These are phyloP conservation scores for Papilio demoleus DNA, from an alignment of 2,888 invertebrate species.

Conservation along the genomic window DNA sequence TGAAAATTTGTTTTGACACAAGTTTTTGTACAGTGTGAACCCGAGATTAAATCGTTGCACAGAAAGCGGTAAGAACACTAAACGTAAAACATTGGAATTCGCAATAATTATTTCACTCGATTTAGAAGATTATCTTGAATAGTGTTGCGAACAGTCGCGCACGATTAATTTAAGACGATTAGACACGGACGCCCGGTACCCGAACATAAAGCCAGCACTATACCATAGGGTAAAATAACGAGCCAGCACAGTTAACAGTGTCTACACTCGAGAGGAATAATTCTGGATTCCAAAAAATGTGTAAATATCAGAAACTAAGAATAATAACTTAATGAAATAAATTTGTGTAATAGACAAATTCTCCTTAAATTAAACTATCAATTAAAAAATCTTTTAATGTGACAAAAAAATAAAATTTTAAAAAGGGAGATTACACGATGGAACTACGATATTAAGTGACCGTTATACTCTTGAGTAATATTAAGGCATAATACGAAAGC, in stretches of 20 bases:
- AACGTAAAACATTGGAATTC: slow-evolving; percentile 23
- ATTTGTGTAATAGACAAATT: too few species aligned
- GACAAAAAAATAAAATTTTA: too few species aligned
- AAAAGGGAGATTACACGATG: too few species aligned
- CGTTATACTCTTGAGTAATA: too few species aligned
- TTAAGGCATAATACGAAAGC: too few species aligned
- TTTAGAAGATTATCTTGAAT: slow-evolving; percentile 39
- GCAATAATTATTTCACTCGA: slow-evolving; percentile 24
- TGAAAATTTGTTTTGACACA: not conserved
- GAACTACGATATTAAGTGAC: too few species aligned
- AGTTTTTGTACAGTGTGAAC: not conserved
- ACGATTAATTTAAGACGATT: slow-evolving; percentile 49
- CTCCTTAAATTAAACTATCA: too few species aligned
- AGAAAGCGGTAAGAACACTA: slow-evolving; percentile 16
- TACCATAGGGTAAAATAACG: not conserved
- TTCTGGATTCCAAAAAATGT: too few species aligned
- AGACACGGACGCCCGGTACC: slow-evolving; percentile 49
- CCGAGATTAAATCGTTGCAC: not conserved
- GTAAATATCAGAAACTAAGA: too few species aligned
- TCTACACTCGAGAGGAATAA: too few species aligned
- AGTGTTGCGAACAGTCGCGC: slow-evolving; percentile 43
- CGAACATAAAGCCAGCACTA: slow-evolving; percentile 35
- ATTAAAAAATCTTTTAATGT: too few species aligned
- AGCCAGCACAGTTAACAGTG: not conserved
- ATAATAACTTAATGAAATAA: too few species aligned